Base-by-base conservation (phyloP, 2,797 vertebrate genomes). In the Caiman crocodilus region DNA sequence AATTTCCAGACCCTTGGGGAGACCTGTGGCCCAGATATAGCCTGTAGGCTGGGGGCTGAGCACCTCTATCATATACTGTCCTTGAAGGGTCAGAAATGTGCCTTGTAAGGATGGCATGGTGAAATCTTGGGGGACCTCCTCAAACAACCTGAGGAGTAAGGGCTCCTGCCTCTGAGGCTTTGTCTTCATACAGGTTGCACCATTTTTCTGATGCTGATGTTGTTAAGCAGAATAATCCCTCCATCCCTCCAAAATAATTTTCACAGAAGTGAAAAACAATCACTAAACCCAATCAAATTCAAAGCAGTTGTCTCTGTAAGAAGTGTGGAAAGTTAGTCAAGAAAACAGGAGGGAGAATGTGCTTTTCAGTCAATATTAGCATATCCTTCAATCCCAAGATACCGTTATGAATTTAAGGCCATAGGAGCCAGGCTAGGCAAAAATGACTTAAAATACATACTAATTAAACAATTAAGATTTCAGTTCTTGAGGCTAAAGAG, bases 141-240 rank as follows among this genome's bases (percentile, higher is more conserved):
- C 50, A 30, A 14, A 9, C 32, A 42, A 71, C 17, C 42, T 50
- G 42, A 10, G 35, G 21, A 73, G 8, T 73, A 50, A 5, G 69
- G 15, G 69, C 26, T 50, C 23, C 23, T 73, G 25, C 23, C 21
- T 50, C 35, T 7, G 35, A 59, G 50, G 2, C 32, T n/a, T 4
- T 17, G 65, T 26, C 14, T 17, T 4, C 0, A 73, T 6, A 1
- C 4, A 69, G 10, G 28, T 5, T 30, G 58, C 0, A 0, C 30
- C 14, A 14, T 4, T 63, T 35, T 18, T 58, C 30, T 73, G 50
- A 67, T 74, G 84, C 71, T 30, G 16, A 32, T 0, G 0, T 1
- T 50, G 42, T 50, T 50, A 50, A 50, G 11, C 42, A 50, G 42
- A 50, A 50, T 50, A 50, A 50, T 50, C 42, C 42, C 42, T 50